Evolutionary conservation across 2,888 invertebrate genomes (phyloP).

Genomic region (Myopa testacea): DNA sequence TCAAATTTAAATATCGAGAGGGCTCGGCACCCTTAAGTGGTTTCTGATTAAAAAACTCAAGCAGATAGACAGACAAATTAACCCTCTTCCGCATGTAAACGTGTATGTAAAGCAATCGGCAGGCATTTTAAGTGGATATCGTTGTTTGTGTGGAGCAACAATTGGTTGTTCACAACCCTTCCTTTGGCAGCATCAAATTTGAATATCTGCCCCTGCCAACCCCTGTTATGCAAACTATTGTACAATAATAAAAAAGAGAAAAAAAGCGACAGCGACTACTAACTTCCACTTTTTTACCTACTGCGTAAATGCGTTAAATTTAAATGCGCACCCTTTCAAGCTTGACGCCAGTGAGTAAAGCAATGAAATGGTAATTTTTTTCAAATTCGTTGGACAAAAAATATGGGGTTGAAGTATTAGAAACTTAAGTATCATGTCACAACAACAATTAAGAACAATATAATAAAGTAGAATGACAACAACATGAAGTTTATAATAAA

Average conservation of each 20-base stretch:
- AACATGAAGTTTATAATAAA: not conserved
- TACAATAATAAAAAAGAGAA: conserved; percentile 25
- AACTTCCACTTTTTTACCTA: not conserved
- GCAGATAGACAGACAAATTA: not conserved
- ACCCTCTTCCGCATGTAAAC: conserved; percentile 36
- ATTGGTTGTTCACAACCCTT: conserved; percentile 39
- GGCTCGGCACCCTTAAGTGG: conserved; percentile 19
- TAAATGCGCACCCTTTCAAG: not conserved
- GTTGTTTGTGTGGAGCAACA: conserved; percentile 1
- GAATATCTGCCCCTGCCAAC: conserved; percentile 14
- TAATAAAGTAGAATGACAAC: not conserved
- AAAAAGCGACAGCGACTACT: no score
- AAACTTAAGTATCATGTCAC: conserved; percentile 22
- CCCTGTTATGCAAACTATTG: conserved; percentile 11
- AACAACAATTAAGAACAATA: not conserved
- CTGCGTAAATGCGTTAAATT: not conserved
- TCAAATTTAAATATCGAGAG: conserved; percentile 27
- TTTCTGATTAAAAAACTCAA: conserved; percentile 9
- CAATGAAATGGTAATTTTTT: not conserved
- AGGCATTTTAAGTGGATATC: not conserved
- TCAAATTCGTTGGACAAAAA: not conserved
- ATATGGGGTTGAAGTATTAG: not conserved
- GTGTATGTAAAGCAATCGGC: conserved; percentile 34
- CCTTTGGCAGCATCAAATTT: conserved; percentile 11
- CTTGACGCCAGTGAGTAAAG: not conserved